phyloP scores from a whole-genome alignment of 2,113 vertebrate genomes.

The Spea multiplicata region DNA sequence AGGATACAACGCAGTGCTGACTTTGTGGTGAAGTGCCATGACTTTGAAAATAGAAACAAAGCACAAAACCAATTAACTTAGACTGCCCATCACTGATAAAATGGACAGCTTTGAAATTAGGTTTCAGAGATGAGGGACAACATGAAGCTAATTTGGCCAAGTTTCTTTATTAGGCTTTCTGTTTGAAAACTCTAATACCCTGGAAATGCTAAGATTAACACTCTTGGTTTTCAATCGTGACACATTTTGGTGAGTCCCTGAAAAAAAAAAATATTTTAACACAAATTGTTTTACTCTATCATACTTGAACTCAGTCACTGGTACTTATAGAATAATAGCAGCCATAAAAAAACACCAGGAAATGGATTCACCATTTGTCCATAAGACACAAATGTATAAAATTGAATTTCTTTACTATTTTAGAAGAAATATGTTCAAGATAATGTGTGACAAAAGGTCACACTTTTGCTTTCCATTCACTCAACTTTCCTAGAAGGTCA shows the following conservation, averaged over 20 bases:
- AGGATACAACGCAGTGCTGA: conserved; percentile 13
- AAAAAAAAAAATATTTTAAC: conserved; percentile 59
- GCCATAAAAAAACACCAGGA: conserved; percentile 54
- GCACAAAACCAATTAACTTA: conserved; percentile 57
- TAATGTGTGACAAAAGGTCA: conserved; percentile 24
- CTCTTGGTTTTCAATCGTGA: conserved; percentile 57
- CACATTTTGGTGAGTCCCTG: conserved; percentile 49
- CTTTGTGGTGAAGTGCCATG: conserved; percentile 41
- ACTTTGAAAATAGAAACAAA: conserved; percentile 56
- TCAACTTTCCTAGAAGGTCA: conserved; percentile 23
- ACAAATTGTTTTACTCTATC: conserved; percentile 51
- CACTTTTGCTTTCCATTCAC: conserved; percentile 9
- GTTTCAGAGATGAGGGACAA: conserved; percentile 51
- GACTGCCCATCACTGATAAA: conserved; percentile 56
- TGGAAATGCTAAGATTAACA: conserved; percentile 56
- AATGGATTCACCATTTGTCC: conserved; percentile 54
- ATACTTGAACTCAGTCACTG: conserved; percentile 46
- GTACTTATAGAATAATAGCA: conserved; percentile 53
- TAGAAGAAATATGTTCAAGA: conserved; percentile 17
- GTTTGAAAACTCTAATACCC: conserved; percentile 56
- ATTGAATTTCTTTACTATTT: conserved; percentile 31
- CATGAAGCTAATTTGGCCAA: conserved; percentile 54
- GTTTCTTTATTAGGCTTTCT: conserved; percentile 53
- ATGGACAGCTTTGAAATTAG: conserved; percentile 56
- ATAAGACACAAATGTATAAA: conserved; percentile 19